Conservation (phyloP, 2,113 vertebrate genomes). For the Fulmarus glacialis region DNA sequence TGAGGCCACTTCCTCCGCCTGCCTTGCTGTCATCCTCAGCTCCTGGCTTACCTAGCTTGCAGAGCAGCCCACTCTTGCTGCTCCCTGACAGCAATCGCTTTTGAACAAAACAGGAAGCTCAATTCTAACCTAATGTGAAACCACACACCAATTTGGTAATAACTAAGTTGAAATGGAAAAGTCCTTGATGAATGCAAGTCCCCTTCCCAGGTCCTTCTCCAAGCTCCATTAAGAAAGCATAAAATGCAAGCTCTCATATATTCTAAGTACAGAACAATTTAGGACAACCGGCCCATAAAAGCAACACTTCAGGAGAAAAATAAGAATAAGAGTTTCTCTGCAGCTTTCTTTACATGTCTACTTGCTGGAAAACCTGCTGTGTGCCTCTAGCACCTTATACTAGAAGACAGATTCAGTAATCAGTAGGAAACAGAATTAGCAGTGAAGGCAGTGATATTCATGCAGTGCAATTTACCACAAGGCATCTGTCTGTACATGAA, state of each 20-base stretch:
- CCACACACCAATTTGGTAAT: background rate
- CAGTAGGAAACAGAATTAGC: constrained; percentile 11
- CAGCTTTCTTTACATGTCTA: background rate
- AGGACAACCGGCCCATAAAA: background rate
- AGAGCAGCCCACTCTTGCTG: background rate
- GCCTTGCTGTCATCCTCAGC: background rate
- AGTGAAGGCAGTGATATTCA: constrained; percentile 20
- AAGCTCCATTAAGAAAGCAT: background rate
- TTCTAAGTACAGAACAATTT: background rate
- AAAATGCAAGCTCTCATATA: background rate
- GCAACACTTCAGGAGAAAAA: background rate
- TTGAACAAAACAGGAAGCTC: background rate
- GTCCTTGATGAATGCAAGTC: background rate
- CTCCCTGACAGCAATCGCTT: background rate
- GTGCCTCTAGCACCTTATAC: background rate
- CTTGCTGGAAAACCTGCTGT: background rate
- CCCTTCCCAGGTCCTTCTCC: background rate
- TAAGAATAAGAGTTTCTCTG: background rate
- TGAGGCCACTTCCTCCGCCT: background rate
- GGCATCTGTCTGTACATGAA: constrained; percentile 41
- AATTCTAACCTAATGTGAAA: background rate
- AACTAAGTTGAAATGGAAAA: background rate
- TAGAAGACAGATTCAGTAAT: background rate
- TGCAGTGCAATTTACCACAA: constrained; percentile 26
- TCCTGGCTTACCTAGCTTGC: background rate